These are phyloP conservation scores for Clistopyga incitator DNA, from an alignment of 2,888 invertebrate genomes.

Conservation along the genomic window DNA sequence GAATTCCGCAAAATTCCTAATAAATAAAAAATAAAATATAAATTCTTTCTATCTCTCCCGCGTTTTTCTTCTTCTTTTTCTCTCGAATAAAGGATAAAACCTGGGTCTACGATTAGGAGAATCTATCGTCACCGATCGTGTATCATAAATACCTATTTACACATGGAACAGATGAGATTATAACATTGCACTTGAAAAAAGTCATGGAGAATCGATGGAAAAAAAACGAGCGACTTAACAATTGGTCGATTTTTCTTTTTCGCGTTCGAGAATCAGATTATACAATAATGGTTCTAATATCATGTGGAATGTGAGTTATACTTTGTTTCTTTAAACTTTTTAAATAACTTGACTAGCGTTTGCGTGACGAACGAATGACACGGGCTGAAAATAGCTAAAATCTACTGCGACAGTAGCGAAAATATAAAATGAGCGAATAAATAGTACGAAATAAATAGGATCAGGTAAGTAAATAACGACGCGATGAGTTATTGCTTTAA, in stretches of 20 bases:
- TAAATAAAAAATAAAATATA: conserved; percentile 52
- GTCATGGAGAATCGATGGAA: conserved; percentile 18
- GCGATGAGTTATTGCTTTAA: conserved; percentile 47
- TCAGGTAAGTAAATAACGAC: conserved; percentile 25
- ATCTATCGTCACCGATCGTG: conserved; percentile 46
- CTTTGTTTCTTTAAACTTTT: neutral
- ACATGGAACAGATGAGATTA: conserved; percentile 71
- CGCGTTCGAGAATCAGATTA: conserved; percentile 20
- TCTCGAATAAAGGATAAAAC: conserved; percentile 37
- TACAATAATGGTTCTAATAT: conserved; percentile 34
- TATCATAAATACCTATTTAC: conserved; percentile 72
- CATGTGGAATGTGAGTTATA: conserved; percentile 24
- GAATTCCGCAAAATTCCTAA: conserved; percentile 15
- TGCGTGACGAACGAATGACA: conserved; percentile 34
- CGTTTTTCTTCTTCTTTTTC: conserved; percentile 29
- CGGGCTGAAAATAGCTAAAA: conserved; percentile 28
- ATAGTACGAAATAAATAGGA: conserved; percentile 22
- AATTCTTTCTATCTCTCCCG: conserved; percentile 15
- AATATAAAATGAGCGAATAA: conserved; percentile 13
- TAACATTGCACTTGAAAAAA: conserved; percentile 79
- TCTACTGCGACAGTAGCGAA: conserved; percentile 39
- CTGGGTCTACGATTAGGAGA: conserved; percentile 40
- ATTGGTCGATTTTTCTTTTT: conserved; percentile 27
- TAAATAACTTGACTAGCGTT: conserved; percentile 50
- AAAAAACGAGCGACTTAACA: conserved; percentile 36